These are phyloP conservation scores for Corvus hawaiiensis DNA, from an alignment of 2,113 vertebrate species.

Conservation along the genomic window DNA sequence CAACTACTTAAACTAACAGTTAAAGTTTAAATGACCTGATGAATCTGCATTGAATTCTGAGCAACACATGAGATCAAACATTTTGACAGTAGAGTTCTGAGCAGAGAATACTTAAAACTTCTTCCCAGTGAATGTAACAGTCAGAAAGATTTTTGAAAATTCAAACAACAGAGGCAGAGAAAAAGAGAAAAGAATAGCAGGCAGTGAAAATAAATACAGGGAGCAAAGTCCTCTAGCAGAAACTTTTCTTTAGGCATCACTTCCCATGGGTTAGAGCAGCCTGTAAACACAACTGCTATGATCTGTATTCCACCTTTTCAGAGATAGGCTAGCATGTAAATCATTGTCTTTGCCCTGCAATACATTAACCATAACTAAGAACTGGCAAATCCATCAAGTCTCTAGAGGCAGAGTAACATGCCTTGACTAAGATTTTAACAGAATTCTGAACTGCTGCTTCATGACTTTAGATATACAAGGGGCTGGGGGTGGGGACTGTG, in stretches of 20 bases:
- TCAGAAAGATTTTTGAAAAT: not conserved
- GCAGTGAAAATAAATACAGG: not conserved
- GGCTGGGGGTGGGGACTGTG: too few relatives aligned
- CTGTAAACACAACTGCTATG: accelerated
- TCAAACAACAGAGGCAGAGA: not conserved
- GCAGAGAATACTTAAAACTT: not conserved
- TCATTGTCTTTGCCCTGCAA: not conserved
- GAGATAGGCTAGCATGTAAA: not conserved
- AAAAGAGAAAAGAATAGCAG: not conserved
- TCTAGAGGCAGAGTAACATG: not conserved
- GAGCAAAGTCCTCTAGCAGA: not conserved
- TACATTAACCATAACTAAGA: not conserved
- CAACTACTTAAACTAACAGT: not conserved
- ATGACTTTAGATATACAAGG: not conserved
- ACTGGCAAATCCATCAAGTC: not conserved
- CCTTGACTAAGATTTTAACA: not conserved
- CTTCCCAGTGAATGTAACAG: not conserved
- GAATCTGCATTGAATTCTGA: not conserved
- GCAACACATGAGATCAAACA: not conserved
- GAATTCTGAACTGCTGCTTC: not conserved
- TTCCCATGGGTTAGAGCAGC: not conserved
- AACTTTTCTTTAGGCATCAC: not conserved
- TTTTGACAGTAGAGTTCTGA: not conserved
- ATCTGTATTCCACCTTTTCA: not conserved
- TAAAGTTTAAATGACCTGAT: not conserved